Evolutionary conservation across 2,888 invertebrate genomes (phyloP).

Genomic region (Sphinx pinastri): DNA sequence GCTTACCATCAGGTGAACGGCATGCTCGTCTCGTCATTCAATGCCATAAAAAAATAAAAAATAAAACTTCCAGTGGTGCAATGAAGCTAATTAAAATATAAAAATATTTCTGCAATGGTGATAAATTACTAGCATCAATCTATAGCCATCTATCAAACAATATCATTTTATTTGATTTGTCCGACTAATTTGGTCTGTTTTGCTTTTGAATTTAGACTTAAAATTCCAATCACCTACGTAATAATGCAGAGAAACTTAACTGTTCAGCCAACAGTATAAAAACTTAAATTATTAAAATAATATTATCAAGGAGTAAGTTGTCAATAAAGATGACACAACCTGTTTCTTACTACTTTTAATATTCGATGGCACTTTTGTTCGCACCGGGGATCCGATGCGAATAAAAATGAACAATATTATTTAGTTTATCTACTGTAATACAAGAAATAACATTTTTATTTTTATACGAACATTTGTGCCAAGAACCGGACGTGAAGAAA

Average conservation of each 20-base stretch:
- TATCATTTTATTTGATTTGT: too few species aligned
- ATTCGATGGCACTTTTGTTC: neutral
- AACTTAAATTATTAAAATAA: neutral
- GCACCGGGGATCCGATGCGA: neutral
- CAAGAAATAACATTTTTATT: neutral
- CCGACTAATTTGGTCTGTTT: too few species aligned
- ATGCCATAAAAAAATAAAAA: too few species aligned
- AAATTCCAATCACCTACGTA: too few species aligned
- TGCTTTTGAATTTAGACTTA: too few species aligned
- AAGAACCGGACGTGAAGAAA: neutral
- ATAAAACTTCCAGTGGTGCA: too few species aligned
- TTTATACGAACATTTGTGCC: neutral
- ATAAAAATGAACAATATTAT: neutral
- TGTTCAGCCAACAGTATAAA: neutral
- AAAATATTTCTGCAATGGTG: too few species aligned
- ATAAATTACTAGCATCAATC: too few species aligned
- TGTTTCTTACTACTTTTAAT: conserved; percentile 9
- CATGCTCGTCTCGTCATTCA: too few species aligned
- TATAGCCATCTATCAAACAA: too few species aligned
- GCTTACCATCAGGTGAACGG: too few species aligned
- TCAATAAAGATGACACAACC: conserved; percentile 14
- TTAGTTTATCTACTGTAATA: conserved; percentile 1
- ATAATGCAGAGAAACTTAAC: neutral
- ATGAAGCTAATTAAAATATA: too few species aligned
- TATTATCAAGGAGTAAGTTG: conserved; percentile 1